Conservation (phyloP, 2,797 vertebrate species). For the Setipinna tenuifilis region DNA sequence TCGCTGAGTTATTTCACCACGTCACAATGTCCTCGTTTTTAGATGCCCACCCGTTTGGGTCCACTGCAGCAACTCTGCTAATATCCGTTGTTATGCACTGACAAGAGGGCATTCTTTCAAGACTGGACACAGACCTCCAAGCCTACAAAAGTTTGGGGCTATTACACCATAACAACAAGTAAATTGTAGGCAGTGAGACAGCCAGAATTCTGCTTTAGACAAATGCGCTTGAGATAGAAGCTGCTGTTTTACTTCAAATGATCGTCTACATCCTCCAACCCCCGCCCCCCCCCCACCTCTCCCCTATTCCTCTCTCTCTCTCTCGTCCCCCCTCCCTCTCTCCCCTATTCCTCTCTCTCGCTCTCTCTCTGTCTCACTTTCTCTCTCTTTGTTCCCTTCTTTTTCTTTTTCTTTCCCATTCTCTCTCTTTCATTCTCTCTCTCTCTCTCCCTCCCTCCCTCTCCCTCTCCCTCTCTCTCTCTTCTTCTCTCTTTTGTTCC, state of each 20-base stretch:
- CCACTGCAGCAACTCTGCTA: neutral
- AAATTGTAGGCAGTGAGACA: neutral
- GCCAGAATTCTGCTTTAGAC: neutral
- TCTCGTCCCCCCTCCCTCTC: neutral
- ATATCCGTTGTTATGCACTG: neutral
- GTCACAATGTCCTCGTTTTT: neutral
- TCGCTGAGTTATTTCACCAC: neutral
- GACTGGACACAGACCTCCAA: neutral
- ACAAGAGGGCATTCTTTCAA: neutral
- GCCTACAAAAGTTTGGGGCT: neutral
- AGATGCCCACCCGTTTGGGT: neutral
- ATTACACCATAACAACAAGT: neutral
- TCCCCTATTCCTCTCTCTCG: constrained; percentile 13
- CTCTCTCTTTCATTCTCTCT: too few species aligned
- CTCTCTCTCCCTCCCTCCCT: too few species aligned
- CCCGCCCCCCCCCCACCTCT: neutral
- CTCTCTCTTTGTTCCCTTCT: too few species aligned
- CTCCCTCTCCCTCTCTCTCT: neutral
- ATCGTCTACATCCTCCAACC: too few species aligned
- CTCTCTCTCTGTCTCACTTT: neutral
- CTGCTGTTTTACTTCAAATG: neutral
- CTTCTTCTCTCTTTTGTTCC: neutral
- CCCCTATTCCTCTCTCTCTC: neutral
- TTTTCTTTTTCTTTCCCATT: too few species aligned
- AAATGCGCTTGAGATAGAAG: neutral